Conservation (phyloP, 2,113 vertebrate genomes). For the Malurus elegans region DNA sequence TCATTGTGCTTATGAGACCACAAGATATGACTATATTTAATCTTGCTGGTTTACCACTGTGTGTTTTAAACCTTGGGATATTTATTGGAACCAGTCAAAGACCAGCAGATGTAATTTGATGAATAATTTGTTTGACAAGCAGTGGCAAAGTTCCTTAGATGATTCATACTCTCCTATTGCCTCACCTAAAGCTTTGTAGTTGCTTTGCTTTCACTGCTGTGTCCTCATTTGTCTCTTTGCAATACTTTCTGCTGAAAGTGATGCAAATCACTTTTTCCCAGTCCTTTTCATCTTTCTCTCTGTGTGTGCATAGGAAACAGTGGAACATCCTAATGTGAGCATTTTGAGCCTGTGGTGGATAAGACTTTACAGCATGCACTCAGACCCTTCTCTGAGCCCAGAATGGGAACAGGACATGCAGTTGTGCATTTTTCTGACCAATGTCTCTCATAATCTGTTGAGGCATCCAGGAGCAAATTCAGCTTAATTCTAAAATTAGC, state of each 20-base stretch:
- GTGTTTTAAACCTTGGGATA: neutral
- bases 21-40: neutral
- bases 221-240: neutral
- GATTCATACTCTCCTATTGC: neutral
- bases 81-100: neutral
- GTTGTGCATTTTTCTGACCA: neutral
- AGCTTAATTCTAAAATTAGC: neutral
- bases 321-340: neutral
- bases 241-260: neutral
- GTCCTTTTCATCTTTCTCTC: neutral
- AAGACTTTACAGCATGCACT: neutral
- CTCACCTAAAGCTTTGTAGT: neutral
- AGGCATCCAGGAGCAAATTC: neutral
- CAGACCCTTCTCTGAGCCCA: neutral
- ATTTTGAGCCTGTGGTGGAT: neutral
- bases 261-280: neutral
- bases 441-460: neutral
- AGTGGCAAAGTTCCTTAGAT: neutral
- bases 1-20: neutral
- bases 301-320: neutral
- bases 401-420: neutral
- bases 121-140: slow-evolving; percentile 35
- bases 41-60: neutral
- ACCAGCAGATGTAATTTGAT: neutral
- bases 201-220: neutral